Evolutionary conservation across 2,797 vertebrate genomes (phyloP).

Genomic region (Sebastes taczanowskii): DNA sequence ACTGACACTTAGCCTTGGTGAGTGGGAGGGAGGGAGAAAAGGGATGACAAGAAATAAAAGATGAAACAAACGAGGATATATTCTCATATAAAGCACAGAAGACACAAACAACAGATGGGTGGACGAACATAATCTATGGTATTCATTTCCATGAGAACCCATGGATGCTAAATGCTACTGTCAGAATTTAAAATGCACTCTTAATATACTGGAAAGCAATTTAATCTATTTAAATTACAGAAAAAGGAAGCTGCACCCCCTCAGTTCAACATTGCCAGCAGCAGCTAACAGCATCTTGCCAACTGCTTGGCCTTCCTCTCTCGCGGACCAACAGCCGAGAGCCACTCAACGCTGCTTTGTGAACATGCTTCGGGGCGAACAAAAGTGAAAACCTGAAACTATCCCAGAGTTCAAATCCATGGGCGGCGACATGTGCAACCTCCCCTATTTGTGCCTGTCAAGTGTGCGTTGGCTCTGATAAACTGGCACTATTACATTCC

Average conservation of each 20-base stretch:
- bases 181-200: background rate
- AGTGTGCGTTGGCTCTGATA: constrained; percentile 68
- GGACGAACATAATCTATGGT: background rate
- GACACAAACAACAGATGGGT: background rate
- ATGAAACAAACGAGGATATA: constrained; percentile 20
- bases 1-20: constrained; percentile 45
- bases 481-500: constrained; percentile 71
- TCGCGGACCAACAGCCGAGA: constrained; percentile 6
- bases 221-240: background rate
- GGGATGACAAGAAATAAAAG: constrained; percentile 2
- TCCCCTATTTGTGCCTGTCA: constrained; percentile 62
- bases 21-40: background rate
- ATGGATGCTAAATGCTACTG: background rate
- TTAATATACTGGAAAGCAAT: background rate
- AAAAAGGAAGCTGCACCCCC: background rate
- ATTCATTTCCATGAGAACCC: background rate
- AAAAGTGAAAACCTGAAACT: constrained; percentile 37
- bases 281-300: constrained; percentile 11
- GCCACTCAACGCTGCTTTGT: constrained; percentile 15
- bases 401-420: constrained; percentile 54
- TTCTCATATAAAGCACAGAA: background rate
- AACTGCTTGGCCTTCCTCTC: constrained; percentile 20
- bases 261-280: constrained; percentile 15
- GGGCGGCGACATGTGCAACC: constrained; percentile 55
- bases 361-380: constrained; percentile 9